These are phyloP conservation scores for Adela reaumurella DNA, from an alignment of 2,888 invertebrate genomes.

Conservation along the genomic window DNA sequence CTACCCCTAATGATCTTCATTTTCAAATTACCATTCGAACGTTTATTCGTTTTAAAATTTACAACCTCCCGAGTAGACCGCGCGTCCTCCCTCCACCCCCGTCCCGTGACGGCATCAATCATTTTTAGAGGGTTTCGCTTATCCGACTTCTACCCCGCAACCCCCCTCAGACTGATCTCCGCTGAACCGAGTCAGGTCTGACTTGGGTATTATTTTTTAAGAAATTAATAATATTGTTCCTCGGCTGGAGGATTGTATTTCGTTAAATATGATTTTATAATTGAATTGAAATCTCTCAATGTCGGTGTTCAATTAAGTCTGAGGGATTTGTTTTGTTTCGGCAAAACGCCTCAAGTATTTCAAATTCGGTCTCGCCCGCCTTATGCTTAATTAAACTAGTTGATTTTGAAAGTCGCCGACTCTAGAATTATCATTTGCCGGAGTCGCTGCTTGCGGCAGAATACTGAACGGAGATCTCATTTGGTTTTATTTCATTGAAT, in stretches of 20 bases:
- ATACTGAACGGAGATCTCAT: no score
- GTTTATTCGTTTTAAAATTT: slow-evolving; percentile 52
- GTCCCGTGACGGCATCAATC: slow-evolving; percentile 40
- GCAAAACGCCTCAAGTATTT: no score
- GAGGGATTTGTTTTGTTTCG: slow-evolving; percentile 46
- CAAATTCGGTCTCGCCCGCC: no score
- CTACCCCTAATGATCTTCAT: slow-evolving; percentile 43
- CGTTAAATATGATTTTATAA: slow-evolving; percentile 58
- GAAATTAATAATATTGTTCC: slow-evolving; percentile 56
- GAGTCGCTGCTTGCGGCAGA: no score
- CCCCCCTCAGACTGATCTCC: slow-evolving; percentile 49
- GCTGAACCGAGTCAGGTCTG: slow-evolving; percentile 49
- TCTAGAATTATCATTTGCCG: no score
- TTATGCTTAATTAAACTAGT: no score
- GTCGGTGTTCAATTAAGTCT: slow-evolving; percentile 55
- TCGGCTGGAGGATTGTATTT: slow-evolving; percentile 53
- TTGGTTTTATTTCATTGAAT: no score
- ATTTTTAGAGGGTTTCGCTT: slow-evolving; percentile 57
- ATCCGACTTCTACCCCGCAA: slow-evolving; percentile 52
- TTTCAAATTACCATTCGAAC: slow-evolving; percentile 45
- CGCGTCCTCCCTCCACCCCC: slow-evolving; percentile 1
- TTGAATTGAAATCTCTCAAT: slow-evolving; percentile 59
- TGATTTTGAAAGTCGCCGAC: no score
- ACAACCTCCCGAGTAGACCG: slow-evolving; percentile 21
- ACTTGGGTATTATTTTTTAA: slow-evolving; percentile 55